Base-by-base conservation (phyloP, 2,888 invertebrate genomes). In the Gnatocerus cornutus region DNA sequence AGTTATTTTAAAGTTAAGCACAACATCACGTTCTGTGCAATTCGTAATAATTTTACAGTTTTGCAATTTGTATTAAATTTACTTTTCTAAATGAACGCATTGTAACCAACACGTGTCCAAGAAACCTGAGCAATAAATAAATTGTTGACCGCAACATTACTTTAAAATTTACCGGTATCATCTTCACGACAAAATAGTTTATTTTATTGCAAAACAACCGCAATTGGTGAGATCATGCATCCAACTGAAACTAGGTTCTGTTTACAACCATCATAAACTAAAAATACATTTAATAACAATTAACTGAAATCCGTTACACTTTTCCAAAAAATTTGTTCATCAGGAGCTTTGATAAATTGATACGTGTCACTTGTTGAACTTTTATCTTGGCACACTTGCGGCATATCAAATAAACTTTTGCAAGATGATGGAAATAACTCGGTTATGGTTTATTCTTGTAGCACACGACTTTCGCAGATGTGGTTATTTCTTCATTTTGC, bases 191-290 rank as follows among this genome's bases (percentile, higher is more conserved):
- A 21, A 4, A 21, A 21, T 52, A 30, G 27, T 52, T 4, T 5
- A 52, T 12, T 52, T 52, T 52, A 30, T 30, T 52, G 13, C 30
- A 52, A 10, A 10, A 30, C 12, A 29, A 30, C 13, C 29, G 37
- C 33, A 53, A 53, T 9, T 58, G 58, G 45, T 58, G 58, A 58
- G 43, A 8, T 58, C 58, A 58, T 58, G 29, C 29, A 43, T 30
- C 39, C 27, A 43, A 58, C 16, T 14, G 45, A 58, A 58, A 58
- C 58, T 58, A 14, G 58, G 58, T 37, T 61, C 48, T 61, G 48
- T 50, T 61, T 39, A 61, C 29, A 29, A 27, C 48, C 14, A 48
- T 56, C 39, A 41, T 33, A 48, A 48, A 37, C 48, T 61, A 37
- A 61, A 61, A 61, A 61, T 61, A 61, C 43, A 27, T 45, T 43